phyloP scores from a whole-genome alignment of 1,140 invertebrate species.

The Cotesia typhae region DNA sequence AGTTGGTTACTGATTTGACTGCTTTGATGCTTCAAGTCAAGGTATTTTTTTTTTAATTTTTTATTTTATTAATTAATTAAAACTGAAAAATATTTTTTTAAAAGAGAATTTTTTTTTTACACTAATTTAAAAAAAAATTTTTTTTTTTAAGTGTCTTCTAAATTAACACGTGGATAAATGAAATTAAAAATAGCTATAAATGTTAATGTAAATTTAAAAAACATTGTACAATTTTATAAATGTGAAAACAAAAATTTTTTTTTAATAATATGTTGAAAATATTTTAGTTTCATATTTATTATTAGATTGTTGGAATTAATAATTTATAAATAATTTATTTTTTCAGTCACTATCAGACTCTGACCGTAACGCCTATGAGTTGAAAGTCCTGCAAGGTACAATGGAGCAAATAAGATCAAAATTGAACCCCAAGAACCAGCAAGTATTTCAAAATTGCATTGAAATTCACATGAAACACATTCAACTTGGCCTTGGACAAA shows the following conservation, averaged over 20 bases:
- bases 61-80: no score
- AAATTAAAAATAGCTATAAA: not conserved
- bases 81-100: not conserved
- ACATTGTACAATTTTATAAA: no score
- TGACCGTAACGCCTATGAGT: conserved; percentile 89
- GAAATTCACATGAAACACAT: conserved; percentile 94
- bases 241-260: no score
- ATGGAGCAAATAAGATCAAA: conserved; percentile 87
- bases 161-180: not conserved
- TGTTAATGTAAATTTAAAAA: no score
- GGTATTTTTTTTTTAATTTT: conserved; percentile 54
- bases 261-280: no score
- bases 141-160: not conserved
- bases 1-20: conserved; percentile 87
- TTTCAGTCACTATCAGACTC: conserved; percentile 85
- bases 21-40: conserved; percentile 93
- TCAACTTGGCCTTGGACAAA: conserved; percentile 80
- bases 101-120: no score
- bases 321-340: conserved; percentile 34
- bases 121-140: conserved; percentile 3
- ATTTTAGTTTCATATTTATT: no score
- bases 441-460: conserved; percentile 87
- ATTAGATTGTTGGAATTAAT: no score
- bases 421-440: conserved; percentile 80
- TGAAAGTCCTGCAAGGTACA: conserved; percentile 92